Evolutionary conservation across 2,113 vertebrate genomes (phyloP), one percentile per base, ranked within the genome.

Genomic region (Jaculus jaculus): DNA sequence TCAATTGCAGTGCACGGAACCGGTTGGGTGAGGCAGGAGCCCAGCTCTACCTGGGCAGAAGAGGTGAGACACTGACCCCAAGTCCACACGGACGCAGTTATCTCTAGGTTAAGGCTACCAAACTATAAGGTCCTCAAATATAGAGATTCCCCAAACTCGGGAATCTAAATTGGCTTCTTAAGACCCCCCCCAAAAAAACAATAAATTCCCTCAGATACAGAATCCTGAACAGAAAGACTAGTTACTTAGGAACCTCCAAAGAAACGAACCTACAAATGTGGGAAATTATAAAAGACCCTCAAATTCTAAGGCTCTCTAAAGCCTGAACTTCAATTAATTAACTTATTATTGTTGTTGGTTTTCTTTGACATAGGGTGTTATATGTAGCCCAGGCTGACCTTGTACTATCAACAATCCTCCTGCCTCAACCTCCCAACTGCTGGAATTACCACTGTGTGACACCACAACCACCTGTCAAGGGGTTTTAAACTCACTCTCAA

Each of bases 1-100:
- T 99, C 98, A 99, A 99, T 98, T 99, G 99, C 97, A 99, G 98
- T 4, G 99, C 99, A 4, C 98, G 98, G 96, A 99, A 99, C 97
- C 98, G 98, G 47, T 98, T 99, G 20, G 99, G 99, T 7, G 98
- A 98, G 0, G 98, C 97, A 89, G 98, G 98, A 0, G 97, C 98
- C 32, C 89, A 98, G 90, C 96, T 99, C 97, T 98, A 94, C 1
- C 97, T 99, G 94, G 98, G 97, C 58, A 98, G 98, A 75, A 98
- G 98, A 99, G 99, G 99, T 99, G 95, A 89, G 94, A 42, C 58
- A 28, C 10, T 23, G 2, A 16, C 13, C 54, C 66, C 21, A 79
- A 26, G 32, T 51, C 60, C 37, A 58, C 58, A 42, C 47, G 81
- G 71, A 28, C 1, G 5, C 23, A 9, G 20, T 47, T 79, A 16